These are phyloP conservation scores for Myripristis jacobus DNA, from an alignment of 2,797 vertebrate genomes.

Conservation along the genomic window DNA sequence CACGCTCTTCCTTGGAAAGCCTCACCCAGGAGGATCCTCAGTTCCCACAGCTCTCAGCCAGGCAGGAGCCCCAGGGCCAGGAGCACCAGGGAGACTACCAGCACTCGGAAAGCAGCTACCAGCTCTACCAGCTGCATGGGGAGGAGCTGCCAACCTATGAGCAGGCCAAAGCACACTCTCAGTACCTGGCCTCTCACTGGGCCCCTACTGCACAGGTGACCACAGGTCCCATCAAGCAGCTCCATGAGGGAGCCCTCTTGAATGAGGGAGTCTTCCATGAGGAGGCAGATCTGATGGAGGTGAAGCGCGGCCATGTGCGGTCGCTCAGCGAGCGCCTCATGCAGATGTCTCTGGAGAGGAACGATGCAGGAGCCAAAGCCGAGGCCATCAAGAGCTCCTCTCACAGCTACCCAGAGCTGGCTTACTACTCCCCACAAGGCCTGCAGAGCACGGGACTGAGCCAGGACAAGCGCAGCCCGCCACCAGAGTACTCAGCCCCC, in stretches of 20 bases:
- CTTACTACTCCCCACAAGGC: conserved; percentile 78
- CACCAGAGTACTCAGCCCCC: conserved; percentile 88
- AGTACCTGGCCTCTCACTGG: conserved; percentile 88
- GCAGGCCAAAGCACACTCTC: conserved; percentile 95
- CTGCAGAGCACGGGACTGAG: conserved; percentile 59
- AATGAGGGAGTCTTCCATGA: conserved; percentile 76
- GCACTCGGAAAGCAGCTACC: conserved; percentile 89
- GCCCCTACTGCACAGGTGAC: conserved; percentile 51
- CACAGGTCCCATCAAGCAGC: conserved; percentile 48
- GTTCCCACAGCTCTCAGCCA: conserved; percentile 91
- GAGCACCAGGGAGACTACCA: conserved; percentile 93
- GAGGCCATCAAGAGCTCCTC: conserved; percentile 85
- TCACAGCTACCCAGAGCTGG: conserved; percentile 95
- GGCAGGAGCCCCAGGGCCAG: conserved; percentile 98
- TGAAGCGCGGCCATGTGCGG: conserved; percentile 89
- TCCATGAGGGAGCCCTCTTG: conserved; percentile 62
- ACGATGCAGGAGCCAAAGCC: conserved; percentile 79
- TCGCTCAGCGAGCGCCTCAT: conserved; percentile 93
- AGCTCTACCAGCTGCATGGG: conserved; percentile 86
- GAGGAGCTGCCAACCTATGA: conserved; percentile 97
- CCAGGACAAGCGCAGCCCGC: conserved; percentile 81
- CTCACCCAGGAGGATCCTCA: conserved; percentile 90
- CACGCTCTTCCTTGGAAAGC: conserved; percentile 91
- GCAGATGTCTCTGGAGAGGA: conserved; percentile 92
- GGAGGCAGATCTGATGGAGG: conserved; percentile 86